Evolutionary conservation across 2,797 vertebrate species (phyloP).

Genomic region (Rhynchonycteris naso): DNA sequence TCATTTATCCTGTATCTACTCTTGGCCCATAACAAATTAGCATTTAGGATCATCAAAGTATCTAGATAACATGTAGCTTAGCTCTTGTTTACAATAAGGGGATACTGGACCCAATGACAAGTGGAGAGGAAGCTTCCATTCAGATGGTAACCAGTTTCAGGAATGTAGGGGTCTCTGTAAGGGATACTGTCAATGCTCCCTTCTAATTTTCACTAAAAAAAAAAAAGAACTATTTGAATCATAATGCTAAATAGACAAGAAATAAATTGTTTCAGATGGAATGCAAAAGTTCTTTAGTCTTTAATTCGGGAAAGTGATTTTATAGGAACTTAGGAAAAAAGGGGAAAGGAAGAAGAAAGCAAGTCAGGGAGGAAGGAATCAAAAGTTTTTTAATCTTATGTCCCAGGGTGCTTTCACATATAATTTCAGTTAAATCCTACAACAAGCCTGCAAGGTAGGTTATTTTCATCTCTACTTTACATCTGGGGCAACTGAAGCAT

Average conservation of each 20-base stretch:
- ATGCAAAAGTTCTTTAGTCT: not conserved
- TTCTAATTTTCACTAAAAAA: not conserved
- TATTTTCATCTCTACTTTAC: constrained; percentile 39
- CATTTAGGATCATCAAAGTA: not conserved
- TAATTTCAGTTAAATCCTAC: not conserved
- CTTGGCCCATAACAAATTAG: not conserved
- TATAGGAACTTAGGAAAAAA: not conserved
- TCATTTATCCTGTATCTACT: not conserved
- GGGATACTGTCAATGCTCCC: not conserved
- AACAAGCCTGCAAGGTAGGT: not conserved
- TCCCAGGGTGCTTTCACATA: constrained; percentile 23
- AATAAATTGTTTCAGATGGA: not conserved
- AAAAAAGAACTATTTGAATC: constrained; percentile 14
- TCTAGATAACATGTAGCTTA: not conserved
- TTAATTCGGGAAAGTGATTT: constrained; percentile 25
- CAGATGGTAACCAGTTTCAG: not conserved
- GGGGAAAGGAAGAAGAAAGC: not conserved
- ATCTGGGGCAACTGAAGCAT: constrained; percentile 13
- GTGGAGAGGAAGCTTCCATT: not conserved
- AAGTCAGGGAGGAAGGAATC: not conserved
- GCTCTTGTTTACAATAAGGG: not conserved
- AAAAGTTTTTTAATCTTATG: not conserved
- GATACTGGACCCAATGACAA: not conserved
- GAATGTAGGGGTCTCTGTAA: not conserved
- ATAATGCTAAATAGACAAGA: constrained; percentile 11